Evolutionary conservation across 2,888 invertebrate species (phyloP).

Genomic region (Orchesellides sinensis): DNA sequence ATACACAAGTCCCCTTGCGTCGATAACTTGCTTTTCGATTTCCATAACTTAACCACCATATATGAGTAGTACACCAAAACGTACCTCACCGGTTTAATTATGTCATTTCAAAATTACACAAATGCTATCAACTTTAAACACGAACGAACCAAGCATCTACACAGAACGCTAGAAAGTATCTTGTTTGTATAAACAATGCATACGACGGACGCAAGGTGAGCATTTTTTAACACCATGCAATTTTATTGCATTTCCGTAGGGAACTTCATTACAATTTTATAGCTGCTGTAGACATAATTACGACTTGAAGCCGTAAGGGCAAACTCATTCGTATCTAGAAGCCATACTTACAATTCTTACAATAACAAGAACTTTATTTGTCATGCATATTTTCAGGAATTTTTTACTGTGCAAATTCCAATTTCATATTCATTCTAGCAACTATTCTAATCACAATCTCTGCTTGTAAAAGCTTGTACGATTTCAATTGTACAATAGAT

Average conservation of each 20-base stretch:
- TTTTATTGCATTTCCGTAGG: slow-evolving; percentile 29
- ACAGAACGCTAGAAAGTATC: no score
- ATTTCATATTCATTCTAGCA: no score
- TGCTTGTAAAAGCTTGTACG: neutral
- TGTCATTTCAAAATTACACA: no score
- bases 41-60: no score
- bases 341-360: neutral
- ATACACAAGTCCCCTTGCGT: no score
- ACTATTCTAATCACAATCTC: neutral
- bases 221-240: neutral
- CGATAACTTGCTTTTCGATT: no score
- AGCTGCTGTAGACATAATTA: slow-evolving; percentile 52
- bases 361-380: neutral
- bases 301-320: slow-evolving; percentile 44
- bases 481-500: neutral
- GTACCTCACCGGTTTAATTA: no score
- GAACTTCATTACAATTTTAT: slow-evolving; percentile 53
- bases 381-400: neutral
- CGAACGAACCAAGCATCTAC: no score
- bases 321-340: neutral
- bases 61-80: no score
- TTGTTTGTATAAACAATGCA: no score
- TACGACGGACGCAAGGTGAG: no score
- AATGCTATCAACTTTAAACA: no score
- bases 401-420: slow-evolving; percentile 1